A percentile compares a stretch with the other conserved stretches of the same genome.
Conservation (phyloP, 2,797 vertebrate genomes). For the Heliangelus exortis region DNA sequence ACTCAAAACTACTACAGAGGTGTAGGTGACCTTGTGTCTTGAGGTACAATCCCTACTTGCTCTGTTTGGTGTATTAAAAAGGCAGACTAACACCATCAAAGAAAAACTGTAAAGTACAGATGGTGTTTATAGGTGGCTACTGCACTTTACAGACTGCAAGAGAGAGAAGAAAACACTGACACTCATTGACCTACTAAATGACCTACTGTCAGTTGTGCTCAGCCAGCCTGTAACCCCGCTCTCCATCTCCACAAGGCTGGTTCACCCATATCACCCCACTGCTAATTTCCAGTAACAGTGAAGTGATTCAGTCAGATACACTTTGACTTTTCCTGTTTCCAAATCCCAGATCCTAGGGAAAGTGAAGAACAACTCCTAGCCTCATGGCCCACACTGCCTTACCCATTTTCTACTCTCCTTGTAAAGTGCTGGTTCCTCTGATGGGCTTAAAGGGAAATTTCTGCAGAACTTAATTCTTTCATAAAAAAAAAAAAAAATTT, state of each 20-base stretch:
- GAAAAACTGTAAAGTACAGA: background rate
- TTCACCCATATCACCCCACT: background rate
- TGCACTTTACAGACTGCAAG: background rate
- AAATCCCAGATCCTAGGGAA: background rate
- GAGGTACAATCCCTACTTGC: background rate
- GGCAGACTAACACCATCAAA: background rate
- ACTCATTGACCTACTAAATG: background rate
- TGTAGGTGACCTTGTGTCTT: background rate
- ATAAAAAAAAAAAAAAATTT: background rate
- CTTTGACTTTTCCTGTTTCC: background rate
- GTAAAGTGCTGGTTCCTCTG: background rate
- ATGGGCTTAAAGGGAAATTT: background rate
- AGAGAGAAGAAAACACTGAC: background rate
- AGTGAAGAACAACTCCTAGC: background rate
- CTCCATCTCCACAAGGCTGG: accelerated
- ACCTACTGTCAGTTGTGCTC: accelerated
- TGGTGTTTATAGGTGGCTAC: background rate
- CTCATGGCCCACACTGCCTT: background rate
- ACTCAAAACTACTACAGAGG: background rate
- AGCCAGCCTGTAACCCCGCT: background rate
- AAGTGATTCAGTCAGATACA: background rate
- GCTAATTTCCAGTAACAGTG: background rate
- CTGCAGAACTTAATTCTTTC: background rate
- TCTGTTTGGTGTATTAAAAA: background rate
- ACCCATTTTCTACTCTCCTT: background rate